These are phyloP conservation scores for Spea hammondii DNA, from an alignment of 2,797 vertebrate species.

Conservation along the genomic window DNA sequence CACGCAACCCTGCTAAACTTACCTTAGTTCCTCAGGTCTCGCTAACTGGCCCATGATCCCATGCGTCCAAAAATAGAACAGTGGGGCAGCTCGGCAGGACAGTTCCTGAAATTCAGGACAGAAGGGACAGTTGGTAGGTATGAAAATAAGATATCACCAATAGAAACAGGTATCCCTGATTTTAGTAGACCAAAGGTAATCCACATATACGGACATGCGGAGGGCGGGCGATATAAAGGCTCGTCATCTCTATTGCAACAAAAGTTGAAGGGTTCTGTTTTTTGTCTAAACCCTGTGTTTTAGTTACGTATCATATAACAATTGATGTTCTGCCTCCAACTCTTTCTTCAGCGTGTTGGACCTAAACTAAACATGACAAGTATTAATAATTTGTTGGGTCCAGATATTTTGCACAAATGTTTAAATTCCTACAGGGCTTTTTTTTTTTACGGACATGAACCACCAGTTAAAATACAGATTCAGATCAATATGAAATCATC, in stretches of 20 bases:
- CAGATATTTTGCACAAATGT: constrained; percentile 23
- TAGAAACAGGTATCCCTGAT: no score
- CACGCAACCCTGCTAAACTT: no score
- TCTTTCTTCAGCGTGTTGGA: constrained; percentile 55
- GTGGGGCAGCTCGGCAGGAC: no score
- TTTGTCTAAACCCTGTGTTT: background rate
- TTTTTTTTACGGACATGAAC: constrained; percentile 65
- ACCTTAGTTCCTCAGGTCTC: no score
- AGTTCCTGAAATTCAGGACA: no score
- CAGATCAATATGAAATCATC: constrained; percentile 74
- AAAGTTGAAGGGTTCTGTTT: background rate
- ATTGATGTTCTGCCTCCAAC: constrained; percentile 52
- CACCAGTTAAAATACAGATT: constrained; percentile 62
- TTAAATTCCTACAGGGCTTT: constrained; percentile 51
- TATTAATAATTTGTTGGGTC: constrained; percentile 57
- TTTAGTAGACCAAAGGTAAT: no score
- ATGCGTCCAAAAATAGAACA: no score
- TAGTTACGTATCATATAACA: constrained; percentile 55
- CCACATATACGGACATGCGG: no score
- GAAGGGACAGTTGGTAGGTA: no score
- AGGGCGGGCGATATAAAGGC: background rate
- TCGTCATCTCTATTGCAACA: background rate
- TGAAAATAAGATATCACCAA: no score
- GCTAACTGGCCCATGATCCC: no score
- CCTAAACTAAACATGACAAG: constrained; percentile 41